Base-by-base conservation (phyloP, 2,797 vertebrate genomes). In the Discoglossus pictus region DNA sequence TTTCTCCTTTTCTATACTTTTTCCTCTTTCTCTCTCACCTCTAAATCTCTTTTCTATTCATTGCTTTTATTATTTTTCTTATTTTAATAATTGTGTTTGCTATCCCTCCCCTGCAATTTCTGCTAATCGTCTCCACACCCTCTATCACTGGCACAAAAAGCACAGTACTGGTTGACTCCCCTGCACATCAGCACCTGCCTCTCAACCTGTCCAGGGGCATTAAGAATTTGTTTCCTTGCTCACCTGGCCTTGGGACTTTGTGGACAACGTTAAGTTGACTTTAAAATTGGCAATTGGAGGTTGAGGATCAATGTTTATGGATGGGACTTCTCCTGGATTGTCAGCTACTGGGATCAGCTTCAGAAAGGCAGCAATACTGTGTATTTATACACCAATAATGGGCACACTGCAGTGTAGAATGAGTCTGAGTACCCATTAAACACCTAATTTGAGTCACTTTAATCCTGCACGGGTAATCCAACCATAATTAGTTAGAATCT, bases 131-230 rank as follows among this genome's bases (percentile, higher is more conserved):
- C 35, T 55, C 20, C 17, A 3, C n/a, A 50, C 20, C 20, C 44
- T 20, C 39, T 56, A 36, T n/a, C 20, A 56, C 18, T 36, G 58
- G 35, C 52, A 58, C 51, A 51, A 56, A 50, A 71, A 71, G 68
- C 61, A 71, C 68, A 71, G 61, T 64, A 58, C 35, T 64, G 43
- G 38, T 42, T n/a, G 47, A 12, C 20, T 42, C 10, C 24, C 40
- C 48, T 16, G 31, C 56, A 36, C 52, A 51, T 61, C 68, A 58
- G 36, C 61, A 64, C 40, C 36, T 70, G 12, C 24, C 48, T 17
- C 31, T 16, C 10, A 38, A 16, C 13, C 34, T n/a, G n/a, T 39
- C 10, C n/a, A n/a, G 27, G 52, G 21, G 44, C 35, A 48, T 23
- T 42, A 43, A 16, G 18, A 34, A 35, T 9, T 17, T 17, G 12